Base-by-base conservation (phyloP, 2,888 invertebrate species). In the Morinoia aosen region DNA sequence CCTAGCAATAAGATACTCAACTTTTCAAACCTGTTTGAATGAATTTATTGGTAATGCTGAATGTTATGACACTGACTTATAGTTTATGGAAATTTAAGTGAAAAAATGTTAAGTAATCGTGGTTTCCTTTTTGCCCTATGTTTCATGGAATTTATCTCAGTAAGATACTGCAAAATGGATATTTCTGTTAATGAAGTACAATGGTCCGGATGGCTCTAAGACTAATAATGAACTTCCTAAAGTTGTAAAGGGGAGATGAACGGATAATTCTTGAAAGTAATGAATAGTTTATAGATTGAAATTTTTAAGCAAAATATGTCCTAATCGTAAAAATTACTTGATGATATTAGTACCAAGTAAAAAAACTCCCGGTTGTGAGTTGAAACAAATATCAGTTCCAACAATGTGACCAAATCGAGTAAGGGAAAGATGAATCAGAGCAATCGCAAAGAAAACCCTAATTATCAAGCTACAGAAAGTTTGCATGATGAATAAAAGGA, bases 1-100 rank as follows among this genome's bases (percentile, higher is more conserved):
- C 39, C 39, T 57, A 57, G 93, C 93, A 93, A 93, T 93, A 93
- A 93, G 57, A 57, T 93, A 93, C 93, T 93, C 57, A 93, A 57
- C n/a, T 93, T 33, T 90, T 57, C 58, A 93, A 93, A n/a, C 25
- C 57, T 93, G 58, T 93, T 93, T 48, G n/a, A 57, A 57, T 93
- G 57, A 93, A 57, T 39, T 40, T 39, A 48, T 90, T 39, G 40
- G 90, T 90, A 40, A 40, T 48, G 57, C 56, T 93, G 58, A 57
- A 57, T 93, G 93, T 93, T 93, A 93, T 93, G 56, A 33, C 56
- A 12, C 58, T 93, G 93, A 93, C 25, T 93, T 93, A 57, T 93
- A 93, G 93, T 93, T 93, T 93, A 93, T 93, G 57, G 48, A 93
- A 57, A 57, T 93, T 48, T 57, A 93, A 93, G 57, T 48, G 57